These are phyloP conservation scores for Coecobrya sp. DNA, from an alignment of 2,888 invertebrate genomes.

Conservation along the genomic window DNA sequence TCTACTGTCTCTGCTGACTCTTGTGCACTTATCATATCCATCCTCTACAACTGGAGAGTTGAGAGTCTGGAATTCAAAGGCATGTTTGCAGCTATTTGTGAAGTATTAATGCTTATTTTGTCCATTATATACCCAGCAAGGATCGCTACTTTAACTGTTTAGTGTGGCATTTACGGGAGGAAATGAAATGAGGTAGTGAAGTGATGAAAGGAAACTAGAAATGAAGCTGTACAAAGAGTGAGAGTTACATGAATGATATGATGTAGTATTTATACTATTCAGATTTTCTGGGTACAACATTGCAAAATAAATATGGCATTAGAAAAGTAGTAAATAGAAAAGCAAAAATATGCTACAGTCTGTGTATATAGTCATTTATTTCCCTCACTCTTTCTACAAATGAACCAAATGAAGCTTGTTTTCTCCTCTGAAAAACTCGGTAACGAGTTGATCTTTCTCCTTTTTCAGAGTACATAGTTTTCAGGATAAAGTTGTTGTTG, in stretches of 20 bases:
- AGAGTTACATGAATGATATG: background rate
- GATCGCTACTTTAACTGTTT: background rate
- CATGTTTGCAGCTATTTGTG: background rate
- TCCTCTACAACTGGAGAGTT: background rate
- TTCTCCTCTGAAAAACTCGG: background rate
- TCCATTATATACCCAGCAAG: background rate
- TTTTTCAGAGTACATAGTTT: slow-evolving; percentile 20
- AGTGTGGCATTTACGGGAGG: background rate
- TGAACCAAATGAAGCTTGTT: slow-evolving; percentile 5
- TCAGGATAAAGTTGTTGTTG: slow-evolving; percentile 18
- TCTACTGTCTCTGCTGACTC: slow-evolving; percentile 27
- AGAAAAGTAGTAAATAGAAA: background rate
- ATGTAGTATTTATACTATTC: slow-evolving; percentile 18
- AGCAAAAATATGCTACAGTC: background rate
- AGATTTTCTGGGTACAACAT: slow-evolving; percentile 21
- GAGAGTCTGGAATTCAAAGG: background rate
- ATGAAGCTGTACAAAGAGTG: background rate
- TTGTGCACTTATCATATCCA: slow-evolving; percentile 7
- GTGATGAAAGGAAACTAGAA: slow-evolving; percentile 29
- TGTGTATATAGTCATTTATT: background rate
- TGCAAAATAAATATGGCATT: slow-evolving; percentile 2
- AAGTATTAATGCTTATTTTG: slow-evolving; percentile 38
- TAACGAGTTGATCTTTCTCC: slow-evolving; percentile 67
- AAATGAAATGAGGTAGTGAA: background rate
- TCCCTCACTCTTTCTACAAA: background rate